Conservation (phyloP, 2,888 invertebrate genomes). For the Orthosia cruda region DNA sequence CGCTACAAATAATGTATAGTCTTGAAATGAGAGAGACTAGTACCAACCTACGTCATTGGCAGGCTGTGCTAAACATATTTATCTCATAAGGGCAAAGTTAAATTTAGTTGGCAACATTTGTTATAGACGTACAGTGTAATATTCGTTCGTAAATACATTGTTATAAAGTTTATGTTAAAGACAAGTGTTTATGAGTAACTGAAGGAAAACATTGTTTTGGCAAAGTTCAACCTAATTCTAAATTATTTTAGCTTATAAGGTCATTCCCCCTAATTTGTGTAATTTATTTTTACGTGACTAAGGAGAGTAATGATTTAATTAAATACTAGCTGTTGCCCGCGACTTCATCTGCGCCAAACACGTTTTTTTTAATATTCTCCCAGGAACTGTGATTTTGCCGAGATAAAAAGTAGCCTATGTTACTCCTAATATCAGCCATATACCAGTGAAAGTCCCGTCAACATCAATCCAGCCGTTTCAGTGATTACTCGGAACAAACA, state of each 20-base stretch:
- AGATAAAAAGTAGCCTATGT: no score
- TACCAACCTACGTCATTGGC: slow-evolving; percentile 8
- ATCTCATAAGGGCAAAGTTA: slow-evolving; percentile 4
- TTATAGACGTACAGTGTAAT: slow-evolving; percentile 19
- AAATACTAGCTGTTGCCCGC: no score
- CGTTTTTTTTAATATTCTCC: no score
- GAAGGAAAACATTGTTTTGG: slow-evolving; percentile 18
- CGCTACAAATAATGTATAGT: slow-evolving; percentile 2
- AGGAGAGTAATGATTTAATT: no score
- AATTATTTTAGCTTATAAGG: background rate
- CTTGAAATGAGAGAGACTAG: slow-evolving; percentile 4
- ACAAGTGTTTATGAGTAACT: background rate
- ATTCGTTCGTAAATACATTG: slow-evolving; percentile 1
- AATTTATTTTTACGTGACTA: background rate
- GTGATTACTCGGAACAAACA: no score
- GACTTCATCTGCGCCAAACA: no score
- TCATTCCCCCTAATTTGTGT: background rate
- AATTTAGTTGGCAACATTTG: slow-evolving; percentile 22
- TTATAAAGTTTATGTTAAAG: slow-evolving; percentile 15
- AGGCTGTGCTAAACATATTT: slow-evolving; percentile 28
- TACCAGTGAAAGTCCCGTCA: no score
- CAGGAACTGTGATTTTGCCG: no score
- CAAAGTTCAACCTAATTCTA: background rate
- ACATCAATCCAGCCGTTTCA: no score
- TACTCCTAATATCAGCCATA: no score